Evolutionary conservation across 2,888 invertebrate genomes (phyloP), one percentile per base, ranked within the genome.

Genomic region (Corbicula japonica): DNA sequence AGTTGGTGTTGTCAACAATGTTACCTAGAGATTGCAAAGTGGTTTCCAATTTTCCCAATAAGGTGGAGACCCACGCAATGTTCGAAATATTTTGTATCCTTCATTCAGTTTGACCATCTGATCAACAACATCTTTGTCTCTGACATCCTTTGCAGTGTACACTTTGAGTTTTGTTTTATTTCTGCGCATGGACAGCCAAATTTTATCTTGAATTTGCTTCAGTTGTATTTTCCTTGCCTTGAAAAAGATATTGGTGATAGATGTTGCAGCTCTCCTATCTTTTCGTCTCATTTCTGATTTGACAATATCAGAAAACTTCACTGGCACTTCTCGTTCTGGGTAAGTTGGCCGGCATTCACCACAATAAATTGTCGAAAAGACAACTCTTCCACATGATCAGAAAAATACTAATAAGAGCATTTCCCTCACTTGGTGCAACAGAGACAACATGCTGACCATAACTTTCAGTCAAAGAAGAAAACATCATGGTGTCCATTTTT

Each of bases 21-120:
- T 18, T 50, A 35, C 66, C 66, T 38, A 66, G 50, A 8, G 52
- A 52, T 18, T 30, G 18, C 2, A 66, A 48, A 10, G 52, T 15
- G n/a, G 50, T 21, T 12, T 35, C 26, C 74, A 62, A 58, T 41
- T 30, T 75, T 82, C 76, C 78, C 73, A 76, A 46, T 79, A 79
- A 12, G 81, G 79, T 44, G 77, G 77, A 46, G 83, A 77, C 30
- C 79, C 79, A 26, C 79, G 23, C 61, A 80, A 46, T 38, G 68
- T 74, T 48, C 76, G 15, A 23, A 83, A 76, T 38, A 79, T 75
- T 44, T 41, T 58, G 23, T 48, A 70, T n/a, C 63, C 76, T 48
- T 70, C 63, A 76, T 76, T 60, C 15, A 65, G 50, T 0, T 46
- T 21, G n/a, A 76, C 70, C 18, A 76, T 18, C 6, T 38, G 18